Conservation (phyloP, 30 jellyfish, hydroid and myxozoan genomes). For the Aurelia sp. region DNA sequence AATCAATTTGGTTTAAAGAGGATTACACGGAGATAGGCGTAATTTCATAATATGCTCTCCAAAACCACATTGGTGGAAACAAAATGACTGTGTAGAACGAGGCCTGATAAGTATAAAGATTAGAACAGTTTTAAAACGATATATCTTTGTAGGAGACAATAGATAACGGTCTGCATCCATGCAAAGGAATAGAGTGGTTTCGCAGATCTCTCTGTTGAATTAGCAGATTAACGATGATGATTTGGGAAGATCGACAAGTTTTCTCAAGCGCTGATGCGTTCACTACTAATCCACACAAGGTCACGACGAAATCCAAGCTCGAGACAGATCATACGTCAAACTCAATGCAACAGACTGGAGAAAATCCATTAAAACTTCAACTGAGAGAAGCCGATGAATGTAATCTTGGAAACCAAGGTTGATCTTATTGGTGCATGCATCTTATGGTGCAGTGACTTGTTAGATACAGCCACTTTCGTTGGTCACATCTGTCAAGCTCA, state of each 20-base stretch:
- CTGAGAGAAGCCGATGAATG: slow-evolving; percentile 20
- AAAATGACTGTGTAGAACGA: slow-evolving; percentile 36
- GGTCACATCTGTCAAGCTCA: too few relatives aligned
- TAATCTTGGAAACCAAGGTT: background rate
- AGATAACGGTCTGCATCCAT: slow-evolving; percentile 71
- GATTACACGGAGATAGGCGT: slow-evolving; percentile 73
- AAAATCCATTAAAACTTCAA: slow-evolving; percentile 4
- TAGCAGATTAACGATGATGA: slow-evolving; percentile 60
- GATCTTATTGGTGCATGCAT: background rate
- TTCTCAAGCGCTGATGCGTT: slow-evolving; percentile 60
- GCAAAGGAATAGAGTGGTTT: slow-evolving; percentile 77
- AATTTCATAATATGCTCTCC: slow-evolving; percentile 58
- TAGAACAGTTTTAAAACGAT: slow-evolving; percentile 66
- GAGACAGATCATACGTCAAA: slow-evolving; percentile 31
- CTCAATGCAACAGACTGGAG: slow-evolving; percentile 29
- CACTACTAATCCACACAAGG: slow-evolving; percentile 46
- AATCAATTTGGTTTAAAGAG: slow-evolving; percentile 58
- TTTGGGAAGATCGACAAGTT: slow-evolving; percentile 52
- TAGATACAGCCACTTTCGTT: too few relatives aligned
- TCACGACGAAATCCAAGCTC: slow-evolving; percentile 5
- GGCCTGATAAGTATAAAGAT: slow-evolving; percentile 60
- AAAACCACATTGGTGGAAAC: slow-evolving; percentile 75
- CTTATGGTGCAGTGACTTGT: background rate
- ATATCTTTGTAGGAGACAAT: slow-evolving; percentile 47
- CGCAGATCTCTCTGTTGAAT: slow-evolving; percentile 62